Evolutionary conservation across 2,797 vertebrate genomes (phyloP), one percentile per base, ranked within the genome.

Genomic region (Pseudomugil gertrudae): DNA sequence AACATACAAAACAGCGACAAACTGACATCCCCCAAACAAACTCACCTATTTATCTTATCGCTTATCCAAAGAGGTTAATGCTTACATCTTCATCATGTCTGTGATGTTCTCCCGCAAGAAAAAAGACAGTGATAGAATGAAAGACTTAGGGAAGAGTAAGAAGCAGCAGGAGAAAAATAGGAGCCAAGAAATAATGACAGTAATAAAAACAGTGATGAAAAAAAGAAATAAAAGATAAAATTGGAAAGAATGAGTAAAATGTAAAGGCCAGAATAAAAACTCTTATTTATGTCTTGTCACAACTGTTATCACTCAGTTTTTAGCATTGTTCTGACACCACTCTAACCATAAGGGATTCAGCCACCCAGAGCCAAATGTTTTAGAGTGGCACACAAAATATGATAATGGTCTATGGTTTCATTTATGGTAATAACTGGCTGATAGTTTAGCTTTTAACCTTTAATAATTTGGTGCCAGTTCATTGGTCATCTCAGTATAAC

Each of bases 71-170:
- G 66, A 81, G 63, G 67, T 75, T 80, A 80, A 87, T 75, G 74
- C 68, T 66, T 70, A 64, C 72, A 70, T 78, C 79, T 83, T 78
- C 66, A 84, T 84, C 70, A 78, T 80, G 83, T 66, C 72, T 48
- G 57, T 58, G 29, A 40, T 64, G 53, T 57, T 76, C 73, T 63
- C 38, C 32, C 45, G 53, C 5, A 43, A 60, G 69, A 63, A 71
- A 50, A 56, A 59, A 81, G 48, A 55, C 62, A 57, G 76, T 7
- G 19, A 51, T 13, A 29, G 64, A 63, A 29, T n/a, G 35, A 73
- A 59, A 73, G 56, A 80, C 58, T 32, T 60, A 63, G 80, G 40
- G 70, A 48, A 69, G 48, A 58, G 32, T 51, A 57, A 48, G 43
- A 67, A 24, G 43, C 50, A 47, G 27, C 51, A 13, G 48, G 68